Evolutionary conservation across 2,797 vertebrate species (phyloP).

Genomic region (Hafferia zeledoni): DNA sequence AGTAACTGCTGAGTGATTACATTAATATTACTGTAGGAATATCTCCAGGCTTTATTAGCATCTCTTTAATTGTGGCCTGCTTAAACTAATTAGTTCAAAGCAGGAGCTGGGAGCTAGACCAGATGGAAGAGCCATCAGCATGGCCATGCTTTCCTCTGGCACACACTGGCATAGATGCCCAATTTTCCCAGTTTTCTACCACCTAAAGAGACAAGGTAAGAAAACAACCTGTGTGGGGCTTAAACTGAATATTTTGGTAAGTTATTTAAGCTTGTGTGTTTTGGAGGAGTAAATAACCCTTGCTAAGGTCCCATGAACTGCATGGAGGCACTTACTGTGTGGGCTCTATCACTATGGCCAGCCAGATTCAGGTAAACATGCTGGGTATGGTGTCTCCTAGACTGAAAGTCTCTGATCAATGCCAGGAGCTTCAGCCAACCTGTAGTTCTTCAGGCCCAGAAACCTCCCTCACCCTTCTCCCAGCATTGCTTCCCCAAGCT

Average conservation of each 20-base stretch:
- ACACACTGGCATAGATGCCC: not conserved
- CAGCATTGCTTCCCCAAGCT: not conserved
- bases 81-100: constrained; percentile 2
- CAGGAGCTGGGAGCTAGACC: not conserved
- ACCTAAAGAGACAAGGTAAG: not conserved
- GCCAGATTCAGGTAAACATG: accelerated
- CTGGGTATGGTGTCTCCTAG: not conserved
- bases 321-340: not conserved
- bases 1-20: not conserved
- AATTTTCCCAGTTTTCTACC: not conserved
- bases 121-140: not conserved
- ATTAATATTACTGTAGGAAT: not conserved
- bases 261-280: not conserved
- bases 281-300: not conserved
- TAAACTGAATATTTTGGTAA: not conserved
- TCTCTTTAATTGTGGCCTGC: not conserved
- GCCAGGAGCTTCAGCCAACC: not conserved
- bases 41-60: not conserved
- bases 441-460: not conserved
- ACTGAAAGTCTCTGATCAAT: not conserved
- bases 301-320: not conserved
- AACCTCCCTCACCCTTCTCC: not conserved
- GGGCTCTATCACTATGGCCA: not conserved
- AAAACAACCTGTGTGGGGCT: not conserved
- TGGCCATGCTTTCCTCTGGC: not conserved